Evolutionary conservation across 92 coral and sea anemone genomes (phyloP), one percentile per base, ranked within the genome.

Genomic region (Muricea muricata): DNA sequence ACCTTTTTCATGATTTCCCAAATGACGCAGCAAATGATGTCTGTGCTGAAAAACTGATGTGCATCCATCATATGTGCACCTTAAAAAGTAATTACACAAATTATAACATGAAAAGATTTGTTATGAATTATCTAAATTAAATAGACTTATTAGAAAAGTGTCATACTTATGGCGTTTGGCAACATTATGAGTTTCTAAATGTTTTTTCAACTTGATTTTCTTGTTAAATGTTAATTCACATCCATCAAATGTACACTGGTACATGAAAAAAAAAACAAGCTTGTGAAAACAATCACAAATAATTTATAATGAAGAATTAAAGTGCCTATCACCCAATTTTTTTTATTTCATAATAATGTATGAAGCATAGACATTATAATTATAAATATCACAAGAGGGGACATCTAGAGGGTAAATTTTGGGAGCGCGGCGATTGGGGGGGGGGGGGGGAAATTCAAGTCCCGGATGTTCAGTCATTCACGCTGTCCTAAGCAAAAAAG

Each of bases 21-120:
- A 73, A 89, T 94, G 98, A 32, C 90, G 74, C 28, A 40, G 31
- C 33, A 92, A 79, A 70, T 75, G 82, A 24, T 75, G 50, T 29
- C 78, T 55, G 15, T 29, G 39, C 35, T 29, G 34, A 66, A 89
- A 94, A 39, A 88, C 81, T 21, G 83, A 86, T 12, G 84, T 76
- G 70, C 98, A 94, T 3, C 96, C 98, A 45, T 89, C 93, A 23
- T 83, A 91, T 18, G 85, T 84, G 63, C 98, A 94, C 79, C 98
- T 94, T 63, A 4, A 70, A 39, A 52, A 47, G 15, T 11, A 32
- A 67, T 30, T 18, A 67, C 73, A 67, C 0, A n/a, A 0, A 67
- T 12, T 67, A 12, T 14, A 67, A 15, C 12, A 7, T 28, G 17
- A 8, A 17, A 32, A 67, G 6, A 32, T 2, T 65, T 29, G 18